Evolutionary conservation across 1,140 invertebrate species (phyloP).

Genomic region (Platyura marginata): DNA sequence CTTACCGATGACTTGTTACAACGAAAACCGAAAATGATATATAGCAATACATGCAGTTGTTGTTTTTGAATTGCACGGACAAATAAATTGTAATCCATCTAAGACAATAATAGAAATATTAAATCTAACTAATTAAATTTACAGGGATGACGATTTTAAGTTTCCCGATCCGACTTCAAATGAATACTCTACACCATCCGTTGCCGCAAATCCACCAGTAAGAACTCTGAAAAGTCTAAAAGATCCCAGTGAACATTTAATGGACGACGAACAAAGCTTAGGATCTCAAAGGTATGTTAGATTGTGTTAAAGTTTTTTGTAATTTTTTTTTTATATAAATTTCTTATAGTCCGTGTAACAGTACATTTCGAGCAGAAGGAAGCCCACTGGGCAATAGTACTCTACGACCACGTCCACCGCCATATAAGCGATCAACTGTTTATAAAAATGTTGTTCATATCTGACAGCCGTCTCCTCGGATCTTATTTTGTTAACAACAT

Average conservation of each 20-base stretch:
- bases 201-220: constrained; percentile 17
- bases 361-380: constrained; percentile 15
- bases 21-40: too few relatives aligned
- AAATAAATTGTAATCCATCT: too few relatives aligned
- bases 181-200: too few relatives aligned
- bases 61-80: too few relatives aligned
- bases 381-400: constrained; percentile 12
- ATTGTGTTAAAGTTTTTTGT: too few relatives aligned
- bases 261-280: constrained; percentile 19
- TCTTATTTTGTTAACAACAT: not conserved
- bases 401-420: constrained; percentile 19
- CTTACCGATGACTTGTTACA: too few relatives aligned
- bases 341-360: constrained; percentile 17
- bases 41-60: too few relatives aligned
- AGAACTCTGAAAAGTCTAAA: constrained; percentile 21
- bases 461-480: constrained; percentile 13
- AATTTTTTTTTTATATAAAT: too few relatives aligned
- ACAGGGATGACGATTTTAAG: too few relatives aligned
- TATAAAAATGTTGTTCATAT: constrained; percentile 16
- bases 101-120: too few relatives aligned
- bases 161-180: too few relatives aligned
- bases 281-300: constrained; percentile 15
- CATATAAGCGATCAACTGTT: constrained; percentile 18
- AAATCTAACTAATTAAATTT: too few relatives aligned
- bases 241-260: constrained; percentile 17